Evolutionary conservation across 2,797 vertebrate species (phyloP).

Genomic region (Pseudomugil tenellus): DNA sequence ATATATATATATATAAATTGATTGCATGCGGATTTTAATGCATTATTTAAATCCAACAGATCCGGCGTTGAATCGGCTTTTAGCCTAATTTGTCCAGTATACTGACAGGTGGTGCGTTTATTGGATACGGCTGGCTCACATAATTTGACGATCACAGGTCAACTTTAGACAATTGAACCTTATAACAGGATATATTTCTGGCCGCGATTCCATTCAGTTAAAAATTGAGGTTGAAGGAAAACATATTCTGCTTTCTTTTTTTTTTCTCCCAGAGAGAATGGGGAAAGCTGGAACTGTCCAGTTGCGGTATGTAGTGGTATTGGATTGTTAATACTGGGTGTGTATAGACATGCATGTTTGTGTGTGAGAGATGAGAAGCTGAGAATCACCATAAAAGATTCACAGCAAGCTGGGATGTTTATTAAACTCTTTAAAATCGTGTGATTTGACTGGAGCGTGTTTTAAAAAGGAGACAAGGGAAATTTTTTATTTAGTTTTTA

Average conservation of each 20-base stretch:
- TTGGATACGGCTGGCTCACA: conserved; percentile 21
- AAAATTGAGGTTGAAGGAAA: too few relatives aligned
- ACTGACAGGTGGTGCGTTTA: conserved; percentile 13
- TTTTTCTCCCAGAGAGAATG: background rate
- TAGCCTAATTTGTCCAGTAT: background rate
- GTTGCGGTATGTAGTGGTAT: conserved; percentile 11
- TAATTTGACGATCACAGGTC: conserved; percentile 36
- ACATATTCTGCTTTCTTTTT: too few relatives aligned
- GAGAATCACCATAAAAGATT: conserved; percentile 34
- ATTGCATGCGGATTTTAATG: too few relatives aligned
- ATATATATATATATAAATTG: too few relatives aligned
- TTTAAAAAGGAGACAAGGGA: background rate
- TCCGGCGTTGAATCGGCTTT: background rate
- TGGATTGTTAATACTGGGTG: conserved; percentile 38
- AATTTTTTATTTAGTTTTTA: background rate
- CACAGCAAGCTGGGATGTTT: conserved; percentile 17
- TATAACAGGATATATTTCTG: conserved; percentile 5
- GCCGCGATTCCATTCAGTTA: background rate
- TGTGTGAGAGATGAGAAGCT: background rate
- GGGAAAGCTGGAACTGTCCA: conserved; percentile 21
- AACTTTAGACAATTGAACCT: conserved; percentile 41
- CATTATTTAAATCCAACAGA: background rate
- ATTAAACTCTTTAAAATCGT: conserved; percentile 56
- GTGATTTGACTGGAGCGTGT: background rate
- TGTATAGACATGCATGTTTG: conserved; percentile 32